Evolutionary conservation across 2,113 vertebrate species (phyloP).

Genomic region (Tetrao urogallus): DNA sequence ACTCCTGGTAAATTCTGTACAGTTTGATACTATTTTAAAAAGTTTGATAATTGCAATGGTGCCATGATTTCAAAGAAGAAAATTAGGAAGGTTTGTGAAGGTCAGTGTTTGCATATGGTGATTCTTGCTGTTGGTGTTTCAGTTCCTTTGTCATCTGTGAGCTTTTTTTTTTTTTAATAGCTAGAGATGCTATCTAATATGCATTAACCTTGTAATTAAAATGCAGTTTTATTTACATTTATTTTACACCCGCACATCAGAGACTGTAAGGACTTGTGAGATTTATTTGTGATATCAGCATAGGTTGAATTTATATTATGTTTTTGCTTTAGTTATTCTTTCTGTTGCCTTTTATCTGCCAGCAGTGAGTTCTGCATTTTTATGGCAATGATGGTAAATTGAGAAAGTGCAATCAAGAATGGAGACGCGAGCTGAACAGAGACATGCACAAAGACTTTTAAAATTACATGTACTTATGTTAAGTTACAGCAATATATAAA

Average conservation of each 20-base stretch:
- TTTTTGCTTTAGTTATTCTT: not conserved
- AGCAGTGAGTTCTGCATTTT: constrained; percentile 1
- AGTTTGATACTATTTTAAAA: not conserved
- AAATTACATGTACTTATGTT: not conserved
- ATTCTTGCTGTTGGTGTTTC: not conserved
- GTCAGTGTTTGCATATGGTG: not conserved
- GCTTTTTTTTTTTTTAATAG: not conserved
- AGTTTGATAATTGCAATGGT: not conserved
- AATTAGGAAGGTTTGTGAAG: not conserved
- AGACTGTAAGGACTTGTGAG: not conserved
- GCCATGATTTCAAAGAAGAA: not conserved
- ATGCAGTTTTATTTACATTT: not conserved
- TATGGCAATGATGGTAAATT: not conserved
- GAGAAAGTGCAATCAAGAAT: not conserved
- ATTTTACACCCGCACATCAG: not conserved
- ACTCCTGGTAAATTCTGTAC: not conserved
- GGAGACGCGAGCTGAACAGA: not conserved
- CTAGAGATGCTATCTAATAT: not conserved
- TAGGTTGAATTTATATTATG: not conserved
- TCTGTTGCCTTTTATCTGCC: not conserved
- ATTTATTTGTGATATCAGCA: not conserved
- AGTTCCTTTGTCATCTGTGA: not conserved
- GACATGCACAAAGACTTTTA: not conserved
- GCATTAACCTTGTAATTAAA: not conserved
- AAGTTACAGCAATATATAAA: not conserved